These are phyloP conservation scores for Hippoglossus hippoglossus DNA, from an alignment of 2,797 vertebrate species.

Conservation along the genomic window DNA sequence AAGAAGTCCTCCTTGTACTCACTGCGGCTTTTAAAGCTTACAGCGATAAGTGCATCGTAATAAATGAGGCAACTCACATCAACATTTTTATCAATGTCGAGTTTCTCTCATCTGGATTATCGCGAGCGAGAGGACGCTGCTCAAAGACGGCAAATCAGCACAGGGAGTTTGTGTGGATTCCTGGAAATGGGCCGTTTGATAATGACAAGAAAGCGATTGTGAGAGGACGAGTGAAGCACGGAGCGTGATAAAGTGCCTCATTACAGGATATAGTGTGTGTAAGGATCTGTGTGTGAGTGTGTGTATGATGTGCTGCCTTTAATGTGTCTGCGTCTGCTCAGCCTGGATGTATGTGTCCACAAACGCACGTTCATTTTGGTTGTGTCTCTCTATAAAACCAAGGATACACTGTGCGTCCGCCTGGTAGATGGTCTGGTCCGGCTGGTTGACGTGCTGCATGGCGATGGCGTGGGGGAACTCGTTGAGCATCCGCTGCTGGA, in stretches of 20 bases:
- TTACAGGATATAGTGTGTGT: slow-evolving; percentile 15
- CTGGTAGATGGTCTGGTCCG: slow-evolving; percentile 98
- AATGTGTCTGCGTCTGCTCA: not conserved
- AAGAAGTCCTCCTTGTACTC: not conserved
- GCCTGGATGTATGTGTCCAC: not conserved
- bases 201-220: slow-evolving; percentile 8
- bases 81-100: slow-evolving; percentile 1
- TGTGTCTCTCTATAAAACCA: not conserved
- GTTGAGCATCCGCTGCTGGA: slow-evolving; percentile 96
- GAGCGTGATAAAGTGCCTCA: slow-evolving; percentile 1
- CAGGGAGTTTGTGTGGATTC: not conserved
- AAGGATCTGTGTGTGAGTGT: not conserved
- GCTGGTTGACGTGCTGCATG: slow-evolving; percentile 99
- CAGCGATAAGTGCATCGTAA: not conserved
- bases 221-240: not conserved
- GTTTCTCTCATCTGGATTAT: slow-evolving; percentile 5
- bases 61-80: no score
- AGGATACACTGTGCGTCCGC: slow-evolving; percentile 99
- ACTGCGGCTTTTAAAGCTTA: not conserved
- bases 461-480: slow-evolving; percentile 97
- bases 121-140: not conserved
- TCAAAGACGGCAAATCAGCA: not conserved
- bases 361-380: not conserved
- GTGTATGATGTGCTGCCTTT: slow-evolving; percentile 1
- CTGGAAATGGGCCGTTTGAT: slow-evolving; percentile 26